Evolutionary conservation across 2,888 invertebrate species (phyloP).

Genomic region (Volucella bombylans): DNA sequence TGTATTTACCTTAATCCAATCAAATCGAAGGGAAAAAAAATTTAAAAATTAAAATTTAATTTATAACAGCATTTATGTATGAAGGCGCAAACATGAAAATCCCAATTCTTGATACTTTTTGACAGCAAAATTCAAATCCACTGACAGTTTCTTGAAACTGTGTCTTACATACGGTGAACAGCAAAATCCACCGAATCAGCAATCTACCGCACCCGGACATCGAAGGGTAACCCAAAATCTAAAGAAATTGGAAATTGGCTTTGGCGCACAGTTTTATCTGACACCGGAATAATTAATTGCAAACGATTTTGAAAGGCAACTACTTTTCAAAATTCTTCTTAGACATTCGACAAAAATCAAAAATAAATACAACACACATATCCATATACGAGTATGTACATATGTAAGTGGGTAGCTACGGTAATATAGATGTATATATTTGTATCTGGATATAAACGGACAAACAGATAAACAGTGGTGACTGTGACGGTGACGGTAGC

Average conservation of each 20-base stretch:
- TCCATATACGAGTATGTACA: too few species aligned
- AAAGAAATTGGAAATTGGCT: slow-evolving; percentile 42
- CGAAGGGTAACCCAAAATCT: slow-evolving; percentile 45
- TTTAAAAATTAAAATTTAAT: not conserved
- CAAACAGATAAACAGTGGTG: slow-evolving; percentile 34
- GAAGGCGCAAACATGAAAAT: slow-evolving; percentile 52
- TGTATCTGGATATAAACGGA: not conserved
- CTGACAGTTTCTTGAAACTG: slow-evolving; percentile 60
- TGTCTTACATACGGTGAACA: slow-evolving; percentile 26
- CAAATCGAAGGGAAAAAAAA: not conserved
- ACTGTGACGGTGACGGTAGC: slow-evolving; percentile 12
- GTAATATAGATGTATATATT: too few species aligned
- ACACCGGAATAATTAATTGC: slow-evolving; percentile 71
- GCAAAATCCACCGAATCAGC: slow-evolving; percentile 20
- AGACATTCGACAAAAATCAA: slow-evolving; percentile 61
- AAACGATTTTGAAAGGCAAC: slow-evolving; percentile 70
- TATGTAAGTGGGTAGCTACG: too few species aligned
- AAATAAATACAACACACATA: slow-evolving; percentile 54
- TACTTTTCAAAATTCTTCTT: slow-evolving; percentile 49
- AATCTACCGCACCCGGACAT: slow-evolving; percentile 5
- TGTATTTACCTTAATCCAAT: slow-evolving; percentile 44
- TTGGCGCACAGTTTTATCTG: slow-evolving; percentile 66
- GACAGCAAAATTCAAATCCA: slow-evolving; percentile 62
- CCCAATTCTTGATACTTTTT: slow-evolving; percentile 55
- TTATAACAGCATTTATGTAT: slow-evolving; percentile 29